phyloP scores from a whole-genome alignment of 2,113 vertebrate genomes.

The Hypocryptadius cinnamomeus region DNA sequence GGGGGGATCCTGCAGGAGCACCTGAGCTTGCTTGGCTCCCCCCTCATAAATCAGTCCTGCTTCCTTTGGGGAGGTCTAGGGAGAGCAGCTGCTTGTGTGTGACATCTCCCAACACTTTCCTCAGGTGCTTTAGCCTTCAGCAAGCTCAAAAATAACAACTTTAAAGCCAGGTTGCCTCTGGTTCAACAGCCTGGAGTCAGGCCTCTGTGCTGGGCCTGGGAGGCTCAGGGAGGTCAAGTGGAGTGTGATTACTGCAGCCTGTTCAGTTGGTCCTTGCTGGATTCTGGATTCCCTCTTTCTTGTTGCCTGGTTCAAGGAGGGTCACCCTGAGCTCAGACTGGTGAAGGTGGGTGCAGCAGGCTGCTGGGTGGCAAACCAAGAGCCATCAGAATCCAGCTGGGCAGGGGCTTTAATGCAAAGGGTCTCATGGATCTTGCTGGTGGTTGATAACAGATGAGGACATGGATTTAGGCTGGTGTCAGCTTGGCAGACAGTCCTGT shows the following conservation, averaged over 20 bases:
- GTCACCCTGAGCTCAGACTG: not conserved
- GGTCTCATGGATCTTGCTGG: not conserved
- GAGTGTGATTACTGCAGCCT: not conserved
- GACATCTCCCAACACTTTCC: not conserved
- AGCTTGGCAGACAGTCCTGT: not conserved
- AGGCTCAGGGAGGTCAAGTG: not conserved
- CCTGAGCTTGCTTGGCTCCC: constrained; percentile 20
- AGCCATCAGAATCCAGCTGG: not conserved
- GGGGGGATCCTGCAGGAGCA: constrained; percentile 25
- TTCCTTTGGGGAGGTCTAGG: not conserved
- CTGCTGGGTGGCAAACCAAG: not conserved
- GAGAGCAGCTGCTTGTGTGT: not conserved
- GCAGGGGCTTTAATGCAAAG: not conserved
- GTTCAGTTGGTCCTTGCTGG: not conserved
- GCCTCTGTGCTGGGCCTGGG: not conserved
- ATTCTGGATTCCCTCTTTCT: constrained; percentile 4
- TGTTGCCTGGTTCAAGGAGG: not conserved
- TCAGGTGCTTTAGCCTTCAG: not conserved
- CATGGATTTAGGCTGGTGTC: not conserved
- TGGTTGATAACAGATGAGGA: not conserved
- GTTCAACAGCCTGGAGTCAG: not conserved
- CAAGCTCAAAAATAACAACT: not conserved
- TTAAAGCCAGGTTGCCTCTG: not conserved
- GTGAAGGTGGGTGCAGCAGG: not conserved
- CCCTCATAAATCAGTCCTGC: not conserved